Evolutionary conservation across 2,797 vertebrate genomes (phyloP).

Genomic region (Hemitrygon akajei): DNA sequence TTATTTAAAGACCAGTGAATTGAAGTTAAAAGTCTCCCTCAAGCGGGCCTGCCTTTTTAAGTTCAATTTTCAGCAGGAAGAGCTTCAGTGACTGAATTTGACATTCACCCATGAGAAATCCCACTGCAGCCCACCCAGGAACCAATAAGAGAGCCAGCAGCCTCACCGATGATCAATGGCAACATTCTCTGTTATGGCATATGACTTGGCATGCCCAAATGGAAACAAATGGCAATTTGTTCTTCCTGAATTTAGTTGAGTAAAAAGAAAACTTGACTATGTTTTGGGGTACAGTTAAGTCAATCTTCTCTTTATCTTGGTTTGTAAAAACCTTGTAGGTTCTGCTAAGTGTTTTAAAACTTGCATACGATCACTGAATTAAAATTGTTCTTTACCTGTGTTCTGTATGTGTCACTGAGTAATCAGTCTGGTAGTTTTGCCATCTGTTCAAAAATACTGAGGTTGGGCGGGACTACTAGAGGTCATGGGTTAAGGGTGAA

Average conservation of each 20-base stretch:
- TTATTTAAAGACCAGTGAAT: not conserved
- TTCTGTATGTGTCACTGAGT: no score
- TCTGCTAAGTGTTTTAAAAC: not conserved
- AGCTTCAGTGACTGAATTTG: not conserved
- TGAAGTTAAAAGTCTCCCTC: not conserved
- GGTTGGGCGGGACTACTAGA: no score
- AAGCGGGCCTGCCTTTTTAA: constrained; percentile 19
- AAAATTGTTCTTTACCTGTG: not conserved
- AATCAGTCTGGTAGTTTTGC: not conserved
- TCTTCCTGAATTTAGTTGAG: not conserved
- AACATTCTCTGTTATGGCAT: not conserved
- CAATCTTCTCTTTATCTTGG: not conserved
- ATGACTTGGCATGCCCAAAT: not conserved
- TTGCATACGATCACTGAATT: not conserved
- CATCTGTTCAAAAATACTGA: no score
- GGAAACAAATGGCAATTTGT: not conserved
- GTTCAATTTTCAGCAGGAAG: not conserved
- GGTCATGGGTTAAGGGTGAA: no score
- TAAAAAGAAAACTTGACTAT: not conserved
- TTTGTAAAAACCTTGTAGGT: not conserved
- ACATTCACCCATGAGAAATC: constrained; percentile 22
- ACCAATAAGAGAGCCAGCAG: not conserved
- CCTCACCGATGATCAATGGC: not conserved
- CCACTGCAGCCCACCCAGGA: not conserved
- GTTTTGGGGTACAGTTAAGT: not conserved